Evolutionary conservation across 2,888 invertebrate genomes (phyloP).

Genomic region (Sphaeridia pumilis): DNA sequence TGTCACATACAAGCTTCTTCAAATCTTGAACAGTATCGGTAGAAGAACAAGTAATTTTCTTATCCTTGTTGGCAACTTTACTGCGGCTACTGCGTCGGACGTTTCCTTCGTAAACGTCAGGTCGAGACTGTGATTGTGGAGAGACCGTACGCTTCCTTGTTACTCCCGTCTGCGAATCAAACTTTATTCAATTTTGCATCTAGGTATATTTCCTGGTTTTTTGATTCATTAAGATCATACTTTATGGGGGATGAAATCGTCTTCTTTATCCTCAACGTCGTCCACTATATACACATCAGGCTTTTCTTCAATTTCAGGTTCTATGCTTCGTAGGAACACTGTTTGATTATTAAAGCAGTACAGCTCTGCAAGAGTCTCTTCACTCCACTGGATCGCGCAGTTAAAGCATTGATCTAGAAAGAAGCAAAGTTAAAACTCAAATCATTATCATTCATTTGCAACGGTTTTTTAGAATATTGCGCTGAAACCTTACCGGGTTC

Average conservation of each 20-base stretch:
- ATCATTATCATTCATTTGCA: background rate
- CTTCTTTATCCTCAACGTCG: constrained; percentile 1
- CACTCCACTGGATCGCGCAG: constrained; percentile 19
- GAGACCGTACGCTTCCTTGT: too few relatives aligned
- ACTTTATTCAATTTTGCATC: too few relatives aligned
- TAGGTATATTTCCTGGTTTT: too few relatives aligned
- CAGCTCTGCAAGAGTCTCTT: background rate
- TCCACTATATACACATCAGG: background rate
- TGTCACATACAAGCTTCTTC: constrained; percentile 1
- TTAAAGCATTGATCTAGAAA: constrained; percentile 18
- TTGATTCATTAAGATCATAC: too few relatives aligned
- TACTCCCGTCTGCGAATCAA: too few relatives aligned
- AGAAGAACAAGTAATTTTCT: constrained; percentile 1
- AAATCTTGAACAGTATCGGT: constrained; percentile 2
- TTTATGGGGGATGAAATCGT: too few relatives aligned
- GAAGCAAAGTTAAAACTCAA: background rate
- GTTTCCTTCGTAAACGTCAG: background rate
- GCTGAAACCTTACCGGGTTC: constrained; percentile 17
- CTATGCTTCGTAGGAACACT: constrained; percentile 1
- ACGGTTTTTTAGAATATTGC: too few relatives aligned
- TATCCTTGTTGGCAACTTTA: constrained; percentile 5
- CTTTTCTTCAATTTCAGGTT: background rate
- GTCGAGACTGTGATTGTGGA: too few relatives aligned
- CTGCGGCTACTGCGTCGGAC: constrained; percentile 1
- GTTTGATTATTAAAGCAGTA: background rate